Evolutionary conservation across 2,888 invertebrate species (phyloP).

Genomic region (Clepsis dumicolana): DNA sequence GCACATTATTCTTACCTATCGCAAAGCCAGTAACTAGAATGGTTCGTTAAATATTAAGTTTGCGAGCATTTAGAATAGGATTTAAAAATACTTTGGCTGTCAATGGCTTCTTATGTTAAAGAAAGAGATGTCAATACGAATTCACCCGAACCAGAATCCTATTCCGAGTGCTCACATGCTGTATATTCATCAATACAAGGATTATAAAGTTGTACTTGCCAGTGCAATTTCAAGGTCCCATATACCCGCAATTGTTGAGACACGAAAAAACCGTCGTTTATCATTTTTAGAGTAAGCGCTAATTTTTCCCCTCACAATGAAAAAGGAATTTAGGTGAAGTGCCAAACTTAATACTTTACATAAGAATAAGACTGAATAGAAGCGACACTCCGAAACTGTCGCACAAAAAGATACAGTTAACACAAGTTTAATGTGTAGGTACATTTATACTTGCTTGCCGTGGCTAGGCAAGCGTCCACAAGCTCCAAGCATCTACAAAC

Average conservation of each 20-base stretch:
- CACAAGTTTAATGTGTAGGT: not conserved
- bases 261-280: not conserved
- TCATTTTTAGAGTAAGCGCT: not conserved
- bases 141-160: too few relatives aligned
- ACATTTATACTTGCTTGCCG: too few relatives aligned
- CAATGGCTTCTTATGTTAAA: too few relatives aligned
- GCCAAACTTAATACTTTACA: constrained; percentile 10
- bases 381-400: not conserved
- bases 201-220: not conserved
- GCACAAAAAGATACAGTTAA: not conserved
- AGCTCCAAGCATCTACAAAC: too few relatives aligned
- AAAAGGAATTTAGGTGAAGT: constrained; percentile 10
- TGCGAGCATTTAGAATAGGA: too few relatives aligned
- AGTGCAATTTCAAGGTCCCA: not conserved
- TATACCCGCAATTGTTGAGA: not conserved
- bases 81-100: too few relatives aligned
- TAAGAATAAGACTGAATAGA: not conserved
- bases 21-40: too few relatives aligned
- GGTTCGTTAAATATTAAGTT: too few relatives aligned
- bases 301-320: not conserved
- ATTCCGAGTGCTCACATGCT: too few relatives aligned
- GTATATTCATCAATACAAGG: not conserved
- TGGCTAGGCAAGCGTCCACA: too few relatives aligned
- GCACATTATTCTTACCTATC: too few relatives aligned
- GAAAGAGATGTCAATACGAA: too few relatives aligned